Percentiles rank a stretch among this genome's conserved stretches.
phyloP scores from a whole-genome alignment of 2,113 vertebrate genomes.

The Trichechus manatus region DNA sequence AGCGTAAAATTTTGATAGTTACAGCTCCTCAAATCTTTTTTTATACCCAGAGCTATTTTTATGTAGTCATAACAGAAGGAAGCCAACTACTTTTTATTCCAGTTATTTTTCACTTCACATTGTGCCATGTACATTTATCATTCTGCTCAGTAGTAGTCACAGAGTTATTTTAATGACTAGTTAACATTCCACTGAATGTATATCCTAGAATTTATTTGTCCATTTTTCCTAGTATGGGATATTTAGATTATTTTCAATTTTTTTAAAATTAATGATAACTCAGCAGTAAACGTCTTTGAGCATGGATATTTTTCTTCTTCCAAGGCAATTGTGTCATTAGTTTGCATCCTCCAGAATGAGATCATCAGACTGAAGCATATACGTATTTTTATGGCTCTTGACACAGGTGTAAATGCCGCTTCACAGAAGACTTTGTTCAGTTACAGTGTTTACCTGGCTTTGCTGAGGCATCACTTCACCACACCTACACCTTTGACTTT shows the following conservation, averaged over 20 bases:
- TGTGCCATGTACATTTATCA: neutral
- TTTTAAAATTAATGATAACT: neutral
- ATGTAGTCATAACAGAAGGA: neutral
- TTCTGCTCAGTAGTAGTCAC: neutral
- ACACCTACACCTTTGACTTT: neutral
- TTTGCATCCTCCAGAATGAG: neutral
- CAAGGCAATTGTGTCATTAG: neutral
- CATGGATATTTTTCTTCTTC: neutral
- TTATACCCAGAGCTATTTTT: neutral
- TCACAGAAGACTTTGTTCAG: neutral
- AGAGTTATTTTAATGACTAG: constrained; percentile 23
- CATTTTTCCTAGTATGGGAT: neutral
- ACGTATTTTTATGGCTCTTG: neutral
- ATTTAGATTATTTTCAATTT: neutral
- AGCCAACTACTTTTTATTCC: neutral
- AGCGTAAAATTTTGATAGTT: neutral
- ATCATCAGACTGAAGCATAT: neutral
- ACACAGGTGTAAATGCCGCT: neutral
- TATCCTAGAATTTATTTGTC: neutral
- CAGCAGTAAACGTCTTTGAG: neutral
- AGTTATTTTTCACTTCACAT: neutral
- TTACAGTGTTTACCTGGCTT: neutral
- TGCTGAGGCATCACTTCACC: neutral
- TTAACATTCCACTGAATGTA: neutral
- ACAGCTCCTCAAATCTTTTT: neutral